Evolutionary conservation across 2,888 invertebrate species (phyloP).

Genomic region (Nectonema munidae): DNA sequence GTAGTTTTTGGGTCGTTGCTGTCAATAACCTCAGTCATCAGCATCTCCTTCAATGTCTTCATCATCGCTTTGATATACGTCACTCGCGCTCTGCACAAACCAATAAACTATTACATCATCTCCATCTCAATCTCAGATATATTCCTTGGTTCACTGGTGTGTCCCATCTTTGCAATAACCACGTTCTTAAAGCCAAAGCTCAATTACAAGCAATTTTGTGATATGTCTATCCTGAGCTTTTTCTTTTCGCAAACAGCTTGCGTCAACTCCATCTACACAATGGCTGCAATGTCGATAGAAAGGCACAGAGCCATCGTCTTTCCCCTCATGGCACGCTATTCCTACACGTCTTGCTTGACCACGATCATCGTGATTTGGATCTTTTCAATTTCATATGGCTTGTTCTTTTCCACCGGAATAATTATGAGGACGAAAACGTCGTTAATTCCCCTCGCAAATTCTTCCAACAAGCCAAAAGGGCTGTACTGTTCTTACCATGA

Average conservation of each 20-base stretch:
- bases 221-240: not conserved
- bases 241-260: conserved; percentile 6
- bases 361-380: conserved; percentile 1
- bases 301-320: conserved; percentile 7
- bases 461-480: not conserved
- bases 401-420: too few relatives aligned
- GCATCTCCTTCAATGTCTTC: not conserved
- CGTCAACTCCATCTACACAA: conserved; percentile 9
- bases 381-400: conserved; percentile 2
- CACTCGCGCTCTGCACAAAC: not conserved
- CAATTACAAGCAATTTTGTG: not conserved
- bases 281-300: conserved; percentile 7
- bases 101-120: conserved; percentile 8
- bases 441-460: not conserved
- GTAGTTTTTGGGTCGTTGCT: conserved; percentile 1
- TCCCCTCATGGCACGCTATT: conserved; percentile 8
- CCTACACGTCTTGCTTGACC: not conserved
- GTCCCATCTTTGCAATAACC: conserved; percentile 7
- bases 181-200: conserved; percentile 6
- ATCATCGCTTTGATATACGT: conserved; percentile 7
- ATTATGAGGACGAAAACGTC: too few relatives aligned
- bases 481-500: not conserved
- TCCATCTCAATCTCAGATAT: conserved; percentile 9
- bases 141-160: not conserved
- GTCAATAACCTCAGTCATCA: conserved; percentile 2